Base-by-base conservation (phyloP, 2,888 invertebrate genomes). In the Hyles lineata region DNA sequence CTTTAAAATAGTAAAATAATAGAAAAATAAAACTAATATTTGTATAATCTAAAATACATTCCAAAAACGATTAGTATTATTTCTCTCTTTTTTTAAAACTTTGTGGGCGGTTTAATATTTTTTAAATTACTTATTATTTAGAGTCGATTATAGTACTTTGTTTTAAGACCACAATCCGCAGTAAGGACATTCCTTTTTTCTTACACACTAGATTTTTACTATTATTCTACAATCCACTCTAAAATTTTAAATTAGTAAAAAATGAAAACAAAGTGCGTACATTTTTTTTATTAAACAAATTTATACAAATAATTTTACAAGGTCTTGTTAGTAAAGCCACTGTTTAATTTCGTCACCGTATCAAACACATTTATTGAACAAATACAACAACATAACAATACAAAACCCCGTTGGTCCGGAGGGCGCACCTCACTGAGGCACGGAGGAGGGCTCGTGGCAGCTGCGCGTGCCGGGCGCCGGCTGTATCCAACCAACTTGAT, bases 381-480 rank as follows among this genome's bases (percentile, higher is more conserved):
- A 80, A 77, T 80, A 80, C 80, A 87, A 85, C 84, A 85, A 83
- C 81, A 83, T 82, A 84, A 85, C 83, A 85, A 86, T 82, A 86
- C 83, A 89, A 90, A 89, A 89, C 89, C 84, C 80, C 88, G 85
- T 90, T 90, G 87, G 81, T 86, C 84, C 86, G 85, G 91, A 91
- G 91, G 91, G 91, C 88, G 85, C 88, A 81, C 82, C 85, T 80
- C 84, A 80, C 76, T 82, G 85, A 83, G 84, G 89, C 79, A 83
- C 81, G 85, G 84, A 85, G 87, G 88, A 85, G 89, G 91, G 88
- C 84, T 79, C 78, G 74, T 78, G 86, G 87, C 94, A 92, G 93
- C 93, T 92, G 93, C 92, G 88, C 87, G 85, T 83, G 91, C 87
- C 87, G 85, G 83, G 91, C 87, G 89, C 86, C 88, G 93, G 93